Evolutionary conservation across 2,888 invertebrate genomes (phyloP), one percentile per base, ranked within the genome.

Genomic region (Nemotelus nigrinus): DNA sequence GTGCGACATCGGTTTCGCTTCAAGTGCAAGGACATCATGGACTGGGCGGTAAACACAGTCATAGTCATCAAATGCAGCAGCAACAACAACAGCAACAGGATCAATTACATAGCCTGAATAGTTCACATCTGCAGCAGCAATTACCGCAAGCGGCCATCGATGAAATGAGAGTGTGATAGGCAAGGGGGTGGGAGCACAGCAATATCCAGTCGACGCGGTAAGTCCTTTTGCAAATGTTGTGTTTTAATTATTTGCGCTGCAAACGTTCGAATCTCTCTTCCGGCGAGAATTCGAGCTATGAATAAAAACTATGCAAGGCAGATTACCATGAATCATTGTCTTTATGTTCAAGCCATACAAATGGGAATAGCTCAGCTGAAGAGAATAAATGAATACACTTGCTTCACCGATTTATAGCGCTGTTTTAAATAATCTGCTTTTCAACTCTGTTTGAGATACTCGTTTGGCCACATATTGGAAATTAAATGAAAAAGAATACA

Each of bases 111-210:
- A 76, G 58, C 57, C 76, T 76, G 53, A 76, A 71, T 71, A 76
- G 74, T 76, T 65, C 76, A 7, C 70, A 77, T 79, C 43, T 80
- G 80, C 25, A 60, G 57, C 74, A 67, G 25, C 83, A 88, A 87
- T 91, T 94, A 86, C 94, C 93, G 72, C 93, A 94, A 86, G 94
- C 94, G 81, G 93, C 94, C 80, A 94, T 95, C 88, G 94, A 93
- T 86, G 95, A 95, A 89, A 95, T 95, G 95, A 90, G 95, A 88
- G 95, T 95, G 92, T 95, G 95, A 95, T 93, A 86, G 86, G 86
- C 85, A 82, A 84, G 86, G 85, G 85, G 85, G 83, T 87, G 86
- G 85, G 86, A 87, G 84, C 83, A 86, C 83, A 85, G 86, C 82
- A 87, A 86, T 86, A 86, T 86, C 86, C 86, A 85, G 83, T 83